phyloP scores from a whole-genome alignment of 2,797 vertebrate species.

The Myotis vivesi region DNA sequence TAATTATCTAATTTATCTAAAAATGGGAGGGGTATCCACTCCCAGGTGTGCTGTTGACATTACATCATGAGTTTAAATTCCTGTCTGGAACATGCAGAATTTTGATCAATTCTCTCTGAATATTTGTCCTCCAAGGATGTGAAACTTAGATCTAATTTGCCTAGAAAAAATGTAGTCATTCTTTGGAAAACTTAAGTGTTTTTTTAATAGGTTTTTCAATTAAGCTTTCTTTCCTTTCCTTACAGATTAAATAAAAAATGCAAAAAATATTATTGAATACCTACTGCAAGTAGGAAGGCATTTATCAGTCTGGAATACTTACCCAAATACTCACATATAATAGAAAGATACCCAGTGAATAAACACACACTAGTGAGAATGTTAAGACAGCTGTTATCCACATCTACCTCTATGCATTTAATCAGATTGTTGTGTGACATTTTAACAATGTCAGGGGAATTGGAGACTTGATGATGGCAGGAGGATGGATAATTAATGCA shows the following conservation, averaged over 20 bases:
- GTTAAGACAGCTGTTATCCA: background rate
- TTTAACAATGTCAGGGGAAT: background rate
- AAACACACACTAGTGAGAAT: background rate
- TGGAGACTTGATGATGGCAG: background rate
- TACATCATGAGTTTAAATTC: constrained; percentile 45
- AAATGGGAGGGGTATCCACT: constrained; percentile 33
- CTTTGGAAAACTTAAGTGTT: background rate
- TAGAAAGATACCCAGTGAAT: background rate
- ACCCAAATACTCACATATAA: background rate
- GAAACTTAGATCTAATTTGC: background rate
- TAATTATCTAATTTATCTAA: constrained; percentile 45
- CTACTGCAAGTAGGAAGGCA: background rate
- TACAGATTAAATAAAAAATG: background rate
- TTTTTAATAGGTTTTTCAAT: background rate
- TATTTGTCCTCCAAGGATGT: background rate
- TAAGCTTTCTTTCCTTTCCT: background rate
- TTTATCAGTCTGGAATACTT: background rate
- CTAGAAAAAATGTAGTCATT: background rate
- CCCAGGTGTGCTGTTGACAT: background rate
- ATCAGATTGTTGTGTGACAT: background rate
- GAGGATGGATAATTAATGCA: background rate
- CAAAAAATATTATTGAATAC: background rate
- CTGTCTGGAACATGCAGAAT: background rate
- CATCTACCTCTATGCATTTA: background rate
- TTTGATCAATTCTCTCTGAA: background rate